Evolutionary conservation across 2,113 vertebrate genomes (phyloP).

Genomic region (Platichthys flesus): DNA sequence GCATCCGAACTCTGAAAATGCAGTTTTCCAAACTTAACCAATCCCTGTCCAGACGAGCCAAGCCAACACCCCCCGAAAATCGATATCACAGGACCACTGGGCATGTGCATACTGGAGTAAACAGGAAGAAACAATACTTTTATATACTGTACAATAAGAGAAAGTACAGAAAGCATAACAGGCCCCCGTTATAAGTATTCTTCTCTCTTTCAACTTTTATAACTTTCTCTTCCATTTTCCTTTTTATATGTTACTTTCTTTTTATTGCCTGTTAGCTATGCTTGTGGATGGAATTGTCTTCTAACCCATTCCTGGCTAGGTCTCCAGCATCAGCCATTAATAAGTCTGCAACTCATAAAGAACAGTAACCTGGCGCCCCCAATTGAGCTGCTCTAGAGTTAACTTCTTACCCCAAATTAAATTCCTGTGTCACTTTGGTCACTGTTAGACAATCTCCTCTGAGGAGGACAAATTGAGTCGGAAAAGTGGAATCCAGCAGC

Average conservation of each 20-base stretch:
- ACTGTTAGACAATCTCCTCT: conserved; percentile 17
- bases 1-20: neutral
- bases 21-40: neutral
- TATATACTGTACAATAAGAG: too few relatives aligned
- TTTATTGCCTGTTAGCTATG: neutral
- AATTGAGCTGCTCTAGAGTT: conserved; percentile 17
- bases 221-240: too few relatives aligned
- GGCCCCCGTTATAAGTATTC: too few relatives aligned
- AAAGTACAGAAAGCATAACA: too few relatives aligned
- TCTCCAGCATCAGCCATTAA: conserved; percentile 22
- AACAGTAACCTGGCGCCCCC: neutral
- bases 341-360: conserved; percentile 4
- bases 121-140: too few relatives aligned
- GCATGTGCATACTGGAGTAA: neutral
- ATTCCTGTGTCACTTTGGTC: conserved; percentile 13
- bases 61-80: neutral
- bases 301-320: conserved; percentile 2
- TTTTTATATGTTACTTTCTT: too few relatives aligned
- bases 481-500: conserved; percentile 6
- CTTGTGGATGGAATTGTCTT: neutral
- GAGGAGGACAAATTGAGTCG: conserved; percentile 23
- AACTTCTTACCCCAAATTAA: conserved; percentile 22
- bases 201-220: too few relatives aligned
- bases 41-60: neutral
- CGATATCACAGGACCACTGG: neutral